Conservation (phyloP, 2,797 vertebrate species). For the Tadarida brasiliensis region DNA sequence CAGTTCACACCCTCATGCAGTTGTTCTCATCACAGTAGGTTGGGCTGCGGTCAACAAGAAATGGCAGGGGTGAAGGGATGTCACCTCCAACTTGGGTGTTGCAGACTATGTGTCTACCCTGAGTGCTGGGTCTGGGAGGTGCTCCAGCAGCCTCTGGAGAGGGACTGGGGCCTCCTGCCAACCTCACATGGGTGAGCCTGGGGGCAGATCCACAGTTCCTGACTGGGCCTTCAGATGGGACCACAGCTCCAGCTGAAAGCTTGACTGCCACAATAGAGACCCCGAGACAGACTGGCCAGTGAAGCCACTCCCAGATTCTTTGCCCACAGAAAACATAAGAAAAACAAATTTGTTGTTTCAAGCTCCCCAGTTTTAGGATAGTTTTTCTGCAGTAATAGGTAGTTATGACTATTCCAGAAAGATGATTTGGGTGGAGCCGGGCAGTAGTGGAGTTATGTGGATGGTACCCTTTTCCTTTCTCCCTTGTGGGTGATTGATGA, state of each 20-base stretch:
- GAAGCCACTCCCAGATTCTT: fast-evolving
- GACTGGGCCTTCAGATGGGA: fast-evolving
- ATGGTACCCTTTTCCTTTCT: no score
- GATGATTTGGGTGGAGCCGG: no score
- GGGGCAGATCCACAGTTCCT: fast-evolving
- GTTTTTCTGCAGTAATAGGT: not conserved
- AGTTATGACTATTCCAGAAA: fast-evolving
- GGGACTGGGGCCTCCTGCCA: not conserved
- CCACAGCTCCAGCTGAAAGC: not conserved
- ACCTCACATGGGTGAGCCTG: fast-evolving
- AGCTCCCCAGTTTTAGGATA: not conserved
- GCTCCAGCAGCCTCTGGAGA: not conserved
- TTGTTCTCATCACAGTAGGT: not conserved
- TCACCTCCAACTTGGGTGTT: not conserved
- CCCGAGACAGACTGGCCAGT: fast-evolving
- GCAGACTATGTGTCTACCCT: not conserved
- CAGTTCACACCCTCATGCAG: not conserved
- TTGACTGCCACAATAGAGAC: not conserved
- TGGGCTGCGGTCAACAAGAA: not conserved
- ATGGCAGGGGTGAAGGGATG: not conserved
- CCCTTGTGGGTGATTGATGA: not conserved
- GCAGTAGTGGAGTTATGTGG: no score
- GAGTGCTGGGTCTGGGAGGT: not conserved
- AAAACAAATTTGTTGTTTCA: fast-evolving
- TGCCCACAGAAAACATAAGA: not conserved